A percentile compares a stretch with the other conserved stretches of the same genome.
These are phyloP conservation scores for Tinea trinotella DNA, from an alignment of 2,888 invertebrate species.

Conservation along the genomic window DNA sequence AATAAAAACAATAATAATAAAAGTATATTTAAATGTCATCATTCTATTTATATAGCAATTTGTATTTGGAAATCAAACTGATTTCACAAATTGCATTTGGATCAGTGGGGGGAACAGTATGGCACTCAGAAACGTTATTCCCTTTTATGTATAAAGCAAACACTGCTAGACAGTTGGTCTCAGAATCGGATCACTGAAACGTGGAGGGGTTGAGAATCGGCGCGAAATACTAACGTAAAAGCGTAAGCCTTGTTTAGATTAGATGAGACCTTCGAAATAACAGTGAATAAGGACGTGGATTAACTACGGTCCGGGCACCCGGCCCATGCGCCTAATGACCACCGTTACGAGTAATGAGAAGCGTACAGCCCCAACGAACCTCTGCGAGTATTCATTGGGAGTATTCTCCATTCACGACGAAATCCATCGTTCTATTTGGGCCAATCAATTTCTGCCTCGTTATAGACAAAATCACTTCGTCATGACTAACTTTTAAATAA, in stretches of 20 bases:
- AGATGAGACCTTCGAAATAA: constrained; percentile 73
- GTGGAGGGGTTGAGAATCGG: constrained; percentile 62
- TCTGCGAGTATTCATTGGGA: constrained; percentile 31
- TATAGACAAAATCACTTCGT: neutral
- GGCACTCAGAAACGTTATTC: too few species aligned
- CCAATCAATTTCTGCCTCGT: neutral
- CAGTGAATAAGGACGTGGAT: constrained; percentile 73
- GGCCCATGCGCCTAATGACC: constrained; percentile 68
- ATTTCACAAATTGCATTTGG: too few species aligned
- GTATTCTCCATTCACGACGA: constrained; percentile 33
- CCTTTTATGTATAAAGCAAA: constrained; percentile 58
- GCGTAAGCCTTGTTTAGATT: constrained; percentile 72
- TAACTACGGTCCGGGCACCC: constrained; percentile 70
- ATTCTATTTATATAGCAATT: too few species aligned
- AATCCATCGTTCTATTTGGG: constrained; percentile 9
- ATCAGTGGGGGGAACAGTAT: too few species aligned
- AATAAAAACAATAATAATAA: too few species aligned
- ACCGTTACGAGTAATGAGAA: constrained; percentile 63
- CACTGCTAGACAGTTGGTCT: constrained; percentile 44
- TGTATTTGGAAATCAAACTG: too few species aligned
- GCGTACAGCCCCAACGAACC: constrained; percentile 33
- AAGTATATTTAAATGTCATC: too few species aligned
- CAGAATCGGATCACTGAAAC: constrained; percentile 54
- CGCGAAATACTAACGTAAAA: constrained; percentile 67
- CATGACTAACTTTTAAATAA: neutral